phyloP scores from a whole-genome alignment of 2,888 invertebrate genomes.

The Cloeon dipterum region DNA sequence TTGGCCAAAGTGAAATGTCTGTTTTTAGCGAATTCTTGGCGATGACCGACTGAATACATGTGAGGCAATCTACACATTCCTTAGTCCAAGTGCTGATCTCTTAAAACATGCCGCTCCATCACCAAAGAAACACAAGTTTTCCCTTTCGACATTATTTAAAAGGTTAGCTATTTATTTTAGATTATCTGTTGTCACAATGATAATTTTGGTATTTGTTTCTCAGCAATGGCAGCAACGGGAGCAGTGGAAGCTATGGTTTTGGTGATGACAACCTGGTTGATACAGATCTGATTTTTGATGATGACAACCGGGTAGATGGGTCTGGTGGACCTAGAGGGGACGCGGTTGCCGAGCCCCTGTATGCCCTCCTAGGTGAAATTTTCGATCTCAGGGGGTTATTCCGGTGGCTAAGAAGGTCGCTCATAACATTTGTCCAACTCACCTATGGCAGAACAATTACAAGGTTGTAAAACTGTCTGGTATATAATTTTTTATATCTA shows the following conservation, averaged over 20 bases:
- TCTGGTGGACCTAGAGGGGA: constrained; percentile 33
- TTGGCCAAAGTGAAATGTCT: constrained; percentile 4
- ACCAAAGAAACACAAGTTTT: constrained; percentile 71
- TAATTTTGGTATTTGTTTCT: too few relatives aligned
- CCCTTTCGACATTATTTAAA: constrained; percentile 66
- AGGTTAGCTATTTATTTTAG: constrained; percentile 25
- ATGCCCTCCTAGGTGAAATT: constrained; percentile 64
- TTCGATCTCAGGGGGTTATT: constrained; percentile 79
- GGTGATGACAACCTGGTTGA: constrained; percentile 48
- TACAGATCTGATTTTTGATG: constrained; percentile 54
- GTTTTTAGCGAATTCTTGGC: constrained; percentile 29
- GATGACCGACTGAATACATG: constrained; percentile 71
- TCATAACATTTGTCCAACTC: constrained; percentile 78
- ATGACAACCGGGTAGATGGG: constrained; percentile 10
- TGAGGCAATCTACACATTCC: constrained; percentile 71
- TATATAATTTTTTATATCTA: background rate
- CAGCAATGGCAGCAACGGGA: constrained; percentile 5
- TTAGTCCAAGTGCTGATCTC: constrained; percentile 81
- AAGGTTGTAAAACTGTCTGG: constrained; percentile 14
- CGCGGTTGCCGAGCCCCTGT: constrained; percentile 77
- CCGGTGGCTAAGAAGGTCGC: constrained; percentile 62
- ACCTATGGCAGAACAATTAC: constrained; percentile 84
- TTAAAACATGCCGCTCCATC: constrained; percentile 44
- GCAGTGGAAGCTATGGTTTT: background rate
- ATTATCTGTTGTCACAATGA: background rate